Conservation (phyloP, 2,888 invertebrate species). For the Cetonia aurata region DNA sequence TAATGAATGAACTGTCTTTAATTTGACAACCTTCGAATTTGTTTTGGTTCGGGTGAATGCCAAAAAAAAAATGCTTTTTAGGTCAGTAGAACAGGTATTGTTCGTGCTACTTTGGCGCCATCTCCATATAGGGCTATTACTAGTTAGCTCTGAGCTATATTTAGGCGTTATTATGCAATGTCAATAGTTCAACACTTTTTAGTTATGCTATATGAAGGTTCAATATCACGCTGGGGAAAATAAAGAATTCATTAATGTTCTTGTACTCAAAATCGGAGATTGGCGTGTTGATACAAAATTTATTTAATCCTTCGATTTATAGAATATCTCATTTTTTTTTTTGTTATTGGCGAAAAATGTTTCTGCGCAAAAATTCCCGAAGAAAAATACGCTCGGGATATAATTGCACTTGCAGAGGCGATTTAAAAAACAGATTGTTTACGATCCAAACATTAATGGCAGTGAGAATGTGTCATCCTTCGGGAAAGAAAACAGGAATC, state of each 20-base stretch:
- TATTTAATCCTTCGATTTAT: no score
- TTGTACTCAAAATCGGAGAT: background rate
- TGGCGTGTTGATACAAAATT: no score
- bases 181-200: background rate
- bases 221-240: background rate
- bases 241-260: background rate
- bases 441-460: conserved; percentile 20
- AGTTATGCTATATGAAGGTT: conserved; percentile 8
- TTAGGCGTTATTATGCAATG: conserved; percentile 7
- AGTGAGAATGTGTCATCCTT: conserved; percentile 31
- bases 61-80: conserved; percentile 22
- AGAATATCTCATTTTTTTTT: no score
- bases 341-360: no score
- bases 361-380: conserved; percentile 9
- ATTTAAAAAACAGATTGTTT: conserved; percentile 34
- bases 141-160: background rate
- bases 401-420: conserved; percentile 29
- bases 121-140: conserved; percentile 15
- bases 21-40: no score
- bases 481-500: conserved; percentile 21
- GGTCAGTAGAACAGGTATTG: conserved; percentile 29
- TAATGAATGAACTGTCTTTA: no score
- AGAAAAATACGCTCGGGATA: background rate
- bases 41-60: background rate
- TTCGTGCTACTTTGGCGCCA: conserved; percentile 2